phyloP scores from a whole-genome alignment of 2,888 invertebrate genomes.

The Drosophila merina region DNA sequence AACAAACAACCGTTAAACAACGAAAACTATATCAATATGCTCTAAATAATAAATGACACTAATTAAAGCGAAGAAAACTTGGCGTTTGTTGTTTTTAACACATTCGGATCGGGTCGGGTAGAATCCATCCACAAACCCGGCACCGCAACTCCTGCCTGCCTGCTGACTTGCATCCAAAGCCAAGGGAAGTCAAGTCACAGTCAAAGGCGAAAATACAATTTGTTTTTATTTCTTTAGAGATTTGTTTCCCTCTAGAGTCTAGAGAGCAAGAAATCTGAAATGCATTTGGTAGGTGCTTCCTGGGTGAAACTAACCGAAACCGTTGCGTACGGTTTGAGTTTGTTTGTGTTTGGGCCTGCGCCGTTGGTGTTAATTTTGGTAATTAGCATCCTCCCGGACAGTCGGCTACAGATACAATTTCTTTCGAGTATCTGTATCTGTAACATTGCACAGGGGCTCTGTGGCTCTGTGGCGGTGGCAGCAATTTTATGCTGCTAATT shows the following conservation, averaged over 20 bases:
- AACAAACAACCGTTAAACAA: conserved; percentile 75
- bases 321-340: conserved; percentile 51
- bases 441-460: conserved; percentile 55
- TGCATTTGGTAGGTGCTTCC: conserved; percentile 44
- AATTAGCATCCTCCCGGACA: conserved; percentile 64
- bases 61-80: conserved; percentile 81
- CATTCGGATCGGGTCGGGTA: conserved; percentile 47
- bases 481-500: conserved; percentile 78
- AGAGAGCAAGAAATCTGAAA: conserved; percentile 13
- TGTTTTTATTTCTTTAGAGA: background rate
- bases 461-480: conserved; percentile 25
- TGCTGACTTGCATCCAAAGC: conserved; percentile 19
- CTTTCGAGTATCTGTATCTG: conserved; percentile 54
- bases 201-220: conserved; percentile 30
- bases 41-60: conserved; percentile 82
- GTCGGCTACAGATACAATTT: conserved; percentile 54
- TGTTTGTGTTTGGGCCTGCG: conserved; percentile 43
- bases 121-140: conserved; percentile 41
- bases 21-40: conserved; percentile 79
- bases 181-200: conserved; percentile 40
- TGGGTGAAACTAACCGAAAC: conserved; percentile 70
- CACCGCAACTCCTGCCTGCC: conserved; percentile 2
- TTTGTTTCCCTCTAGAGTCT: background rate
- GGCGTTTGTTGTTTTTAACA: conserved; percentile 65
- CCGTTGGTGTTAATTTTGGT: conserved; percentile 73